Evolutionary conservation across 92 coral and sea anemone genomes (phyloP).

Genomic region (Montipora capitata): DNA sequence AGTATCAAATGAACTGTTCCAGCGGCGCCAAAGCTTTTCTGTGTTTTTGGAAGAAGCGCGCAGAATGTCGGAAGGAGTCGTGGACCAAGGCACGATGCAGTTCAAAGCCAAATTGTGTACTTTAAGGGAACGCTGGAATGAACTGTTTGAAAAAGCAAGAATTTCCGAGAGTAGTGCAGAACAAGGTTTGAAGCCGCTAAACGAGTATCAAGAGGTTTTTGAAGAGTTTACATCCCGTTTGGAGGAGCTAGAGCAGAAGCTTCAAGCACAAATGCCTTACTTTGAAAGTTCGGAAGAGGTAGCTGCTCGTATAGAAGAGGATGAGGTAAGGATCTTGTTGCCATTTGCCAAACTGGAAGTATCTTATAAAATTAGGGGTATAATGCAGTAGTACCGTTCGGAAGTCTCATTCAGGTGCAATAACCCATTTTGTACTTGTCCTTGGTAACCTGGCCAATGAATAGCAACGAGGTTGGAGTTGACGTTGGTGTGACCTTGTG

Average conservation of each 20-base stretch:
- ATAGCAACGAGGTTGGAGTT: too few relatives aligned
- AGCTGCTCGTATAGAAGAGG: constrained; percentile 82
- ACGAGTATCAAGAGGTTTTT: constrained; percentile 92
- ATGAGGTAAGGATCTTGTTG: constrained; percentile 73
- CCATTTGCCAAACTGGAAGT: background rate
- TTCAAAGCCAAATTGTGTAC: constrained; percentile 92
- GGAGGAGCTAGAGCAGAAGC: constrained; percentile 88
- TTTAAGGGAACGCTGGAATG: constrained; percentile 96
- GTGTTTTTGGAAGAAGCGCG: constrained; percentile 94
- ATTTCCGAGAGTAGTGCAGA: constrained; percentile 90
- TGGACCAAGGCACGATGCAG: constrained; percentile 92
- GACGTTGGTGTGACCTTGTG: too few relatives aligned
- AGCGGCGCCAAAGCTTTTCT: constrained; percentile 92
- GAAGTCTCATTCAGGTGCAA: background rate
- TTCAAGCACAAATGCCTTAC: constrained; percentile 74
- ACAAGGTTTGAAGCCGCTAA: constrained; percentile 89
- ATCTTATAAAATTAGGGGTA: too few relatives aligned
- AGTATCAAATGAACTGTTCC: constrained; percentile 88
- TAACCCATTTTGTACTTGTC: too few relatives aligned
- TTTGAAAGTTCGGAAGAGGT: constrained; percentile 85
- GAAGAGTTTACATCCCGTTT: constrained; percentile 91
- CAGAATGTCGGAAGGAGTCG: constrained; percentile 89
- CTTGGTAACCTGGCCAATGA: too few relatives aligned
- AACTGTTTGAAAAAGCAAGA: constrained; percentile 87
- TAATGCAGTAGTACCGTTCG: background rate